A percentile compares a stretch with the other conserved stretches of the same genome.
Evolutionary conservation across 2,113 vertebrate species (phyloP).

Genomic region (Sciurus niger): DNA sequence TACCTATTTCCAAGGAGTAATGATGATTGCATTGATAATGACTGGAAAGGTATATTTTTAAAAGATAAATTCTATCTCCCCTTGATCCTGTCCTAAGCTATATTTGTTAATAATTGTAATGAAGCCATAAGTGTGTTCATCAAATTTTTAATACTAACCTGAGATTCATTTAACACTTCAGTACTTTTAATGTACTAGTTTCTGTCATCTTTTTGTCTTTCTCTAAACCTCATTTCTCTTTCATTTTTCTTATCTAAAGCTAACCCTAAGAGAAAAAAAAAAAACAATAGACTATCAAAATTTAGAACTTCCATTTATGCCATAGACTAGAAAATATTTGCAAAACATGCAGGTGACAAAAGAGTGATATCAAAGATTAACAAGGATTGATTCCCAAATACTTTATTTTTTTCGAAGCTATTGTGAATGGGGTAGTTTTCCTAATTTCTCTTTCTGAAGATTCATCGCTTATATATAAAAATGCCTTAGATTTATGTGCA

Average conservation of each 20-base stretch:
- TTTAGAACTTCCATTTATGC: slow-evolving; percentile 20
- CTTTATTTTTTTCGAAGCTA: no score
- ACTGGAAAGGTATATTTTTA: not conserved
- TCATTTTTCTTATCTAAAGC: slow-evolving; percentile 8
- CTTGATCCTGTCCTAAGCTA: not conserved
- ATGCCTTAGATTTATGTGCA: no score
- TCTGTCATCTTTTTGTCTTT: slow-evolving; percentile 7
- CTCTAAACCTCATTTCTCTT: not conserved
- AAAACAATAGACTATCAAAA: not conserved
- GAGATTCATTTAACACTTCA: slow-evolving; percentile 26
- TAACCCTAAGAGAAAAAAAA: not conserved
- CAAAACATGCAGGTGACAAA: slow-evolving; percentile 5
- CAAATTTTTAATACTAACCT: slow-evolving; percentile 7
- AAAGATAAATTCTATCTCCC: slow-evolving; percentile 28
- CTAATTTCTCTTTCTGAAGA: no score
- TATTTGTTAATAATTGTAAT: not conserved
- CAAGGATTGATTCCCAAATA: no score
- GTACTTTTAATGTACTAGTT: not conserved
- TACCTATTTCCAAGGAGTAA: not conserved
- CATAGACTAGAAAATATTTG: slow-evolving; percentile 50
- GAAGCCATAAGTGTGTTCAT: not conserved
- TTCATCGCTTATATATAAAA: no score
- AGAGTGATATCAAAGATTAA: not conserved
- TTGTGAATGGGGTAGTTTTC: no score
- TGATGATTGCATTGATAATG: not conserved